phyloP scores from a whole-genome alignment of 2,797 vertebrate species.

The Pangasius sanitwongsei region DNA sequence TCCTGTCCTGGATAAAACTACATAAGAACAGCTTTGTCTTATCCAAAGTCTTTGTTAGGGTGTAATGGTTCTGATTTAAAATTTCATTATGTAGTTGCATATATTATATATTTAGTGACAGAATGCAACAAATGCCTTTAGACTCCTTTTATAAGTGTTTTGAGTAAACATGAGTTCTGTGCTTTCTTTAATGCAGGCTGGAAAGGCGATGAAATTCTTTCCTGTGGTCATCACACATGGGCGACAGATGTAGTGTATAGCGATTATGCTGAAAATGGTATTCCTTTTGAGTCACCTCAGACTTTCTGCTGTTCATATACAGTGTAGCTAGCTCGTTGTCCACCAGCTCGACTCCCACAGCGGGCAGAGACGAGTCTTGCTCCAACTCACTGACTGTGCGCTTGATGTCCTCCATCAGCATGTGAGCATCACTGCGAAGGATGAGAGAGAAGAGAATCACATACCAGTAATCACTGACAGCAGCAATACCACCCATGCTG shows the following conservation, averaged over 20 bases:
- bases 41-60: not conserved
- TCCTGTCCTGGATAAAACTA: not conserved
- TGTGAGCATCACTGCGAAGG: slow-evolving; percentile 89
- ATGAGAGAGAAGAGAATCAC: not conserved
- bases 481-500: not conserved
- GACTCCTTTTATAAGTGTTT: not conserved
- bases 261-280: not conserved
- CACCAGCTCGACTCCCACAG: slow-evolving; percentile 92
- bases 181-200: not conserved
- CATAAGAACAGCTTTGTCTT: not conserved
- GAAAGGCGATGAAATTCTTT: not conserved
- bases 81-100: not conserved
- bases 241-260: not conserved
- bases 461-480: not conserved
- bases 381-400: slow-evolving; percentile 92
- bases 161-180: too few species aligned
- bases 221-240: not conserved
- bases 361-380: slow-evolving; percentile 92
- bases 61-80: not conserved
- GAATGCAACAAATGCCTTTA: not conserved
- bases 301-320: slow-evolving; percentile 99
- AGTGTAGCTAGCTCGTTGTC: slow-evolving; percentile 94
- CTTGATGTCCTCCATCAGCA: slow-evolving; percentile 98
- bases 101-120: not conserved
- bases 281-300: slow-evolving; percentile 79